Evolutionary conservation across 2,113 vertebrate species (phyloP), one percentile per base, ranked within the genome.

Genomic region (Cygnus atratus): DNA sequence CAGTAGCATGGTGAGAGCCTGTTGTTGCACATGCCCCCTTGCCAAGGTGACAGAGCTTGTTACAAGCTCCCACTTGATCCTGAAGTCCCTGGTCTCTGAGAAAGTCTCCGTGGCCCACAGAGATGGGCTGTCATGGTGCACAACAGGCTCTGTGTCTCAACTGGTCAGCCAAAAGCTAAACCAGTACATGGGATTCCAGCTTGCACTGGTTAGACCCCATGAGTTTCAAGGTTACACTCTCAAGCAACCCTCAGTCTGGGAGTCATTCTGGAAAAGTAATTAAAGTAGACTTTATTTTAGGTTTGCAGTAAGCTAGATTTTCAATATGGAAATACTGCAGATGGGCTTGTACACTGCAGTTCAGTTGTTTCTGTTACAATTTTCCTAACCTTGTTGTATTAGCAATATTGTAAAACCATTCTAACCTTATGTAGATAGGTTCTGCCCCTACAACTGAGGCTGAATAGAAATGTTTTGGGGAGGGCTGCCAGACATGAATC

Each of bases 251-350:
- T 66, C 89, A 25, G 15, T 24, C 26, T 70, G 35, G 50, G 54
- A 86, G 41, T 55, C 6, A 0, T 46, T 90, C 67, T 76, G 63
- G 58, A 70, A 78, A 78, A 88, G 24, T 31, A 67, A 75, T 33
- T 13, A 33, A 82, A 79, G 67, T 41, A 65, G 70, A 35, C 37
- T 92, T 93, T 57, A 66, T 57, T 65, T 58, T 39, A 88, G 78
- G 67, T 78, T 77, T 92, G 33, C 50, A 73, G 31, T 62, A 63
- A 62, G 19, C 74, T 71, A 58, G 58, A 84, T 35, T 75, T 79
- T 76, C 35, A 55, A 0, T 0, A 0, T 48, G 33, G 59, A 87
- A 66, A 35, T 73, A 65, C 3, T 87, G 54, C 39, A 82, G 35
- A 44, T 52, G 84, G 33, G 20, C 35, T 57, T 65, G 63, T 5